Conservation (phyloP, 2,113 vertebrate species). For the Perca schrenkii region DNA sequence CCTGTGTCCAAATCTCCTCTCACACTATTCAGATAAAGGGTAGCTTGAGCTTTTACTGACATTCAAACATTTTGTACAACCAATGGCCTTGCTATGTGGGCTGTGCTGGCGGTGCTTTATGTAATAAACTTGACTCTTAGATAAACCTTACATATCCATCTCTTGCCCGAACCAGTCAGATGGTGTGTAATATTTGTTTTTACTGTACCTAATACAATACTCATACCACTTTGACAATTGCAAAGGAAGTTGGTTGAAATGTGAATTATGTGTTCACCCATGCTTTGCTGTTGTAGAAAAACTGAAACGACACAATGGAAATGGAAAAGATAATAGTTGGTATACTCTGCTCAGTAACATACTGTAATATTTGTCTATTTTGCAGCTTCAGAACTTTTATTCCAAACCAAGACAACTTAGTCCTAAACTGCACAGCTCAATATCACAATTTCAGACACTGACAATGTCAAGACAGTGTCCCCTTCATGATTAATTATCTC, state of each 20-base stretch:
- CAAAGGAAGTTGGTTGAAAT: neutral
- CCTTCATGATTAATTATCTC: conserved; percentile 9
- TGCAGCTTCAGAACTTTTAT: neutral
- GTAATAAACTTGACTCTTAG: neutral
- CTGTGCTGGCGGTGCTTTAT: neutral
- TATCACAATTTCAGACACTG: conserved; percentile 5
- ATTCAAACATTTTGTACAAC: conserved; percentile 3
- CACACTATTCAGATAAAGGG: neutral
- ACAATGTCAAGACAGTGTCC: conserved; percentile 8
- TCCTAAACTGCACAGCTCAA: neutral
- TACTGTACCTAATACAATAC: neutral
- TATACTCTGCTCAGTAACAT: neutral
- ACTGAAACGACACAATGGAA: neutral
- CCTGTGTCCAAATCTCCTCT: neutral
- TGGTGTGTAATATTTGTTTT: neutral
- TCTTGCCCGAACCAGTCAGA: neutral
- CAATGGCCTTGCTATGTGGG: neutral
- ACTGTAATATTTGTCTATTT: neutral
- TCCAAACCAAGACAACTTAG: conserved; percentile 3
- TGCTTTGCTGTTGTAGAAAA: neutral
- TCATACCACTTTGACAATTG: neutral
- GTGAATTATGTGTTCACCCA: neutral
- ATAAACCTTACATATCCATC: neutral
- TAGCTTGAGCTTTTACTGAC: neutral
- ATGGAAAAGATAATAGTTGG: neutral